Percentiles rank a stretch among this genome's conserved stretches.
Evolutionary conservation across 2,113 vertebrate species (phyloP).

Genomic region (Eira barbara): DNA sequence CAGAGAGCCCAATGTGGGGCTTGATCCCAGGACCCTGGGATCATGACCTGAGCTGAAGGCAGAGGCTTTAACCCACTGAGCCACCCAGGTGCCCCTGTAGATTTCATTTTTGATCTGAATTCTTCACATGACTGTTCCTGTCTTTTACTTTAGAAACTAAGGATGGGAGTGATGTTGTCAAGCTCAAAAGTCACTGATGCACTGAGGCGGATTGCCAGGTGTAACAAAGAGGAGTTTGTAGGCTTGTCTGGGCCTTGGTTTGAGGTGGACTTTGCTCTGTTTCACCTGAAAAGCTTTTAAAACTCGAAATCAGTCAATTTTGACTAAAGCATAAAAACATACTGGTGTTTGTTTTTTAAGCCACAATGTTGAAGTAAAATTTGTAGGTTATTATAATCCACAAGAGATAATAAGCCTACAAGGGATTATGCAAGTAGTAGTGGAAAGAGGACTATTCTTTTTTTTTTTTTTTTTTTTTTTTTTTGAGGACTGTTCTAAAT

Average conservation of each 20-base stretch:
- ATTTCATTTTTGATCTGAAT: slow-evolving; percentile 17
- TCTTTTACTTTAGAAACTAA: background rate
- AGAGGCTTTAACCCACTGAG: too few species aligned
- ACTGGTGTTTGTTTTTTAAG: background rate
- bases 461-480: too few species aligned
- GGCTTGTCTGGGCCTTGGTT: background rate
- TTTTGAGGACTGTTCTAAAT: background rate
- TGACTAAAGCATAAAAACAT: background rate
- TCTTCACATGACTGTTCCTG: background rate
- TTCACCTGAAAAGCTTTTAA: background rate
- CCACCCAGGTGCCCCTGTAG: background rate
- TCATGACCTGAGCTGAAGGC: too few species aligned
- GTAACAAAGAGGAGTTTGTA: background rate
- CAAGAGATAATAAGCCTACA: background rate
- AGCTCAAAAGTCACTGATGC: background rate
- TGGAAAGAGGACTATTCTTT: background rate
- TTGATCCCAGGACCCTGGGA: too few species aligned
- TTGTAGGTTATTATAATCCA: background rate
- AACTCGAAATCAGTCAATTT: background rate
- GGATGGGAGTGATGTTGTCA: background rate
- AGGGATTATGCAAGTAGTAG: slow-evolving; percentile 1
- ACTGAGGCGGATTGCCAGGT: background rate
- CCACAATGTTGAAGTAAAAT: background rate
- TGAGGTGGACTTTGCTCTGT: background rate
- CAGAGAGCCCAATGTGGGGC: too few species aligned